Percentiles rank a stretch among this genome's conserved stretches.
These are phyloP conservation scores for Dendrolimus punctatus DNA, from an alignment of 1,140 invertebrate species.

Conservation along the genomic window DNA sequence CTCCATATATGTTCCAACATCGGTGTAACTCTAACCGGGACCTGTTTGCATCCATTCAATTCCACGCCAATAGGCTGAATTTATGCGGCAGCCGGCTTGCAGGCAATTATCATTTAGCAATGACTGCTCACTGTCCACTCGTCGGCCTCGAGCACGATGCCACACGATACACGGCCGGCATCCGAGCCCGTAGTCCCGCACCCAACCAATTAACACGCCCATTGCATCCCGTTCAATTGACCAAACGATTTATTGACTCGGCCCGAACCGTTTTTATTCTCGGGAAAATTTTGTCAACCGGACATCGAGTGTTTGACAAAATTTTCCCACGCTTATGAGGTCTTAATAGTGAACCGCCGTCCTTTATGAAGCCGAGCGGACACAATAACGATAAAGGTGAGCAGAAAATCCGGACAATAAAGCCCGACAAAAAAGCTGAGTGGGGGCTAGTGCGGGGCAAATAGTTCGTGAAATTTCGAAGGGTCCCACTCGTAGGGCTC, in stretches of 20 bases:
- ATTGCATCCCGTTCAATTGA: constrained; percentile 54
- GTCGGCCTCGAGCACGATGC: constrained; percentile 17
- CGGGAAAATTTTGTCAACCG: background rate
- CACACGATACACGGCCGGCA: constrained; percentile 18
- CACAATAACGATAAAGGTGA: constrained; percentile 70
- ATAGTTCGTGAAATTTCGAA: constrained; percentile 69
- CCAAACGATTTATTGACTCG: constrained; percentile 52
- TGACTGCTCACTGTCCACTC: constrained; percentile 40
- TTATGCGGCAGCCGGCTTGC: constrained; percentile 37
- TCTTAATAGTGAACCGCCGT: constrained; percentile 60
- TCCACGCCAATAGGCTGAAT: constrained; percentile 49
- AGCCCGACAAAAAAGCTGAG: constrained; percentile 65
- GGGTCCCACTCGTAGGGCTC: constrained; percentile 39
- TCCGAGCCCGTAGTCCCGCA: constrained; percentile 36
- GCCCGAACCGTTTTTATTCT: constrained; percentile 9
- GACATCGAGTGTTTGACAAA: constrained; percentile 19
- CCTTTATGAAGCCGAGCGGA: constrained; percentile 67
- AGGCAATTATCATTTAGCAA: constrained; percentile 63
- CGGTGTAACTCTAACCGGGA: constrained; percentile 22
- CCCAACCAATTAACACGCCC: constrained; percentile 64
- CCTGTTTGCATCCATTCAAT: constrained; percentile 49
- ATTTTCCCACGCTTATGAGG: constrained; percentile 69
- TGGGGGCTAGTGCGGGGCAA: constrained; percentile 61
- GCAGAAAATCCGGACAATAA: constrained; percentile 70
- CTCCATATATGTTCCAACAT: constrained; percentile 8